Conservation (phyloP, 2,888 invertebrate species). For the Nephrocerus scutellatus region DNA sequence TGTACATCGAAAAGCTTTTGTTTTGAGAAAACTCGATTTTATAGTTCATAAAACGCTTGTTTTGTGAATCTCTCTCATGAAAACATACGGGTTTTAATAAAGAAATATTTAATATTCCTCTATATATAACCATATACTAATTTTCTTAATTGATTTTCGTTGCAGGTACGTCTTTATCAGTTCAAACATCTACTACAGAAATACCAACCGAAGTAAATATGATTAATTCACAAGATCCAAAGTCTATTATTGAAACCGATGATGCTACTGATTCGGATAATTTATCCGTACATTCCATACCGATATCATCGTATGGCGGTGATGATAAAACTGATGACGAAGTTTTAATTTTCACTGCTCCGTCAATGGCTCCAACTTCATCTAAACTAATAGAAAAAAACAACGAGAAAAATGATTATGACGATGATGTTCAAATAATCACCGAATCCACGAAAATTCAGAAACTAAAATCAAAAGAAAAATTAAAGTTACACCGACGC, state of each 20-base stretch:
- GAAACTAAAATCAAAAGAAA: too few species aligned
- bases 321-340: slow-evolving; percentile 38
- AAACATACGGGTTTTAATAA: background rate
- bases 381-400: slow-evolving; percentile 9
- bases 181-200: background rate
- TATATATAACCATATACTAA: slow-evolving; percentile 2
- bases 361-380: too few species aligned
- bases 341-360: too few species aligned
- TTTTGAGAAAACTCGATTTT: too few species aligned
- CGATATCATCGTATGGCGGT: slow-evolving; percentile 42
- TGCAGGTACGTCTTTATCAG: slow-evolving; percentile 13
- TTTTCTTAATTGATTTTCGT: slow-evolving; percentile 2
- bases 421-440: slow-evolving; percentile 11
- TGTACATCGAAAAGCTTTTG: too few species aligned
- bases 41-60: too few species aligned
- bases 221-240: slow-evolving; percentile 13
- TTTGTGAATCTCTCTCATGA: too few species aligned
- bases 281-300: slow-evolving; percentile 44
- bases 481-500: too few species aligned
- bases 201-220: too few species aligned
- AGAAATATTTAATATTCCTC: background rate
- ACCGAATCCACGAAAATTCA: too few species aligned
- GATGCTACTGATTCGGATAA: slow-evolving; percentile 33
- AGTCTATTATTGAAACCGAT: slow-evolving; percentile 19
- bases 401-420: slow-evolving; percentile 14